Percentiles rank a stretch among this genome's conserved stretches.
These are phyloP conservation scores for Pseudolycoriella hygida DNA, from an alignment of 2,888 invertebrate species.

Conservation along the genomic window DNA sequence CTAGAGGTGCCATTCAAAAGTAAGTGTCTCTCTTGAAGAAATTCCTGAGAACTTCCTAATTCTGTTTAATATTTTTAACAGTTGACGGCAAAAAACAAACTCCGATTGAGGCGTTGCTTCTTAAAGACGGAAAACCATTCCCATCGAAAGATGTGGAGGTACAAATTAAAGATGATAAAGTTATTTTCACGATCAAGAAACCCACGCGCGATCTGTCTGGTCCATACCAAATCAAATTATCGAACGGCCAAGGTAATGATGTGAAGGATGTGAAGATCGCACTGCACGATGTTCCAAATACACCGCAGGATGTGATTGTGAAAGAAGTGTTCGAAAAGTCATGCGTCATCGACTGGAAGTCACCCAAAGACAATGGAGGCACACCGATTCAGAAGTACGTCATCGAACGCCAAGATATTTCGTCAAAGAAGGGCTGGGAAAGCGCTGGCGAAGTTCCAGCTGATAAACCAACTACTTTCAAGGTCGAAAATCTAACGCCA, in stretches of 20 bases:
- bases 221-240: conserved; percentile 76
- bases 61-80: conserved; percentile 22
- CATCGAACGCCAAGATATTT: conserved; percentile 90
- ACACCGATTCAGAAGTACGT: conserved; percentile 84
- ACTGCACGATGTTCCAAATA: conserved; percentile 72
- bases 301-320: conserved; percentile 82
- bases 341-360: conserved; percentile 79
- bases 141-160: conserved; percentile 80
- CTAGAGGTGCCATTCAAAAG: conserved; percentile 80
- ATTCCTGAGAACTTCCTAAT: not conserved
- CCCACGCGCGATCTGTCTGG: conserved; percentile 81
- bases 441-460: conserved; percentile 85
- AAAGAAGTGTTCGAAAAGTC: conserved; percentile 80
- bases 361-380: conserved; percentile 89
- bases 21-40: conserved; percentile 20
- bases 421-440: conserved; percentile 78
- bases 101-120: conserved; percentile 73
- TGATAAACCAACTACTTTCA: conserved; percentile 46
- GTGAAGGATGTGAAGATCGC: conserved; percentile 83
- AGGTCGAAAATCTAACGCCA: conserved; percentile 72
- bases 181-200: conserved; percentile 81
- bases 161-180: conserved; percentile 74
- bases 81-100: conserved; percentile 79
- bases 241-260: conserved; percentile 88
- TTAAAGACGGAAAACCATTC: conserved; percentile 79